phyloP scores from a whole-genome alignment of 1,140 invertebrate species.

The Drosophila rufa region DNA sequence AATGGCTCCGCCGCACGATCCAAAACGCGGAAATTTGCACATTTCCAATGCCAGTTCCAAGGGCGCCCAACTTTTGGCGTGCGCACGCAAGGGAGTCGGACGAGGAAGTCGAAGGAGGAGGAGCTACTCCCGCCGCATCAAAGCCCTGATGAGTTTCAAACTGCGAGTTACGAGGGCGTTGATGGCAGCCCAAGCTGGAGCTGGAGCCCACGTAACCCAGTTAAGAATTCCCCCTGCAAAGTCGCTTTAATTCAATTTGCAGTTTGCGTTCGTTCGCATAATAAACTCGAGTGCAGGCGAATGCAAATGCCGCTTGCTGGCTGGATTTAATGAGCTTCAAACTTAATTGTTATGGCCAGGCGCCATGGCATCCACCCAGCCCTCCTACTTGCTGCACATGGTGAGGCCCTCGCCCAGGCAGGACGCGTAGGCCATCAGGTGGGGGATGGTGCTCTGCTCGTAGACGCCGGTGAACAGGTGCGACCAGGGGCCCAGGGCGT shows the following conservation, averaged over 20 bases:
- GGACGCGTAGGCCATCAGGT: slow-evolving; percentile 89
- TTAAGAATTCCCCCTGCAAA: slow-evolving; percentile 44
- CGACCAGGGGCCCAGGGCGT: slow-evolving; percentile 88
- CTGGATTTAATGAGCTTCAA: slow-evolving; percentile 70
- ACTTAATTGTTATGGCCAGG: slow-evolving; percentile 67
- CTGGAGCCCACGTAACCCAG: slow-evolving; percentile 38
- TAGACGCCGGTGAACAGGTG: slow-evolving; percentile 91
- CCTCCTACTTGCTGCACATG: slow-evolving; percentile 47
- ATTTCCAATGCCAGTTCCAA: slow-evolving; percentile 27
- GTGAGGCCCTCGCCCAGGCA: slow-evolving; percentile 86
- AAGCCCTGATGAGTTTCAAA: slow-evolving; percentile 65
- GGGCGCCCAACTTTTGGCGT: slow-evolving; percentile 32
- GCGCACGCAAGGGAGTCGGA: slow-evolving; percentile 35
- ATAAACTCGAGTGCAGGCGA: slow-evolving; percentile 60
- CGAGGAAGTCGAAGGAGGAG: slow-evolving; percentile 19
- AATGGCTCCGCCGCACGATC: slow-evolving; percentile 28
- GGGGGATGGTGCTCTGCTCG: slow-evolving; percentile 92
- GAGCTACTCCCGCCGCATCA: slow-evolving; percentile 38
- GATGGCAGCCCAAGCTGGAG: slow-evolving; percentile 6
- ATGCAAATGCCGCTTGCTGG: slow-evolving; percentile 59
- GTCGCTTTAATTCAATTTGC: slow-evolving; percentile 77
- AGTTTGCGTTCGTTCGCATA: slow-evolving; percentile 69
- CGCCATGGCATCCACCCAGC: slow-evolving; percentile 39
- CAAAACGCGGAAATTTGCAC: slow-evolving; percentile 42
- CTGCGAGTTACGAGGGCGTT: slow-evolving; percentile 45